Evolutionary conservation across 2,888 invertebrate genomes (phyloP).

Genomic region (Parthenolecanium corni): DNA sequence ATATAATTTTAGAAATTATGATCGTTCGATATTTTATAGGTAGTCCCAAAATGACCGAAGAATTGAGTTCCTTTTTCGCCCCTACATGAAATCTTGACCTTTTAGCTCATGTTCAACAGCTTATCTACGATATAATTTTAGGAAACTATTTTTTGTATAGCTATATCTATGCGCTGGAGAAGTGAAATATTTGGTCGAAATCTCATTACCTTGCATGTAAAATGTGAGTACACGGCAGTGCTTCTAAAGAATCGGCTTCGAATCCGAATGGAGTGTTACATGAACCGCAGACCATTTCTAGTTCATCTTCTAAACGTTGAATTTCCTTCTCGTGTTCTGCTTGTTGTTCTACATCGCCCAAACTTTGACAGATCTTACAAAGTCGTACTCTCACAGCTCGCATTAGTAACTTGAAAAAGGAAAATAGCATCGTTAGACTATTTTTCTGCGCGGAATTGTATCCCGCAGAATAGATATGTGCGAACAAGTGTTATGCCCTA

Average conservation of each 20-base stretch:
- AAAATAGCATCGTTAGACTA: no score
- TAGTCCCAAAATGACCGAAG: no score
- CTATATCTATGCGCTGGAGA: no score
- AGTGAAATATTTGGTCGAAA: no score
- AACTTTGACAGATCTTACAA: slow-evolving; percentile 65
- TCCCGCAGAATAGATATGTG: background rate
- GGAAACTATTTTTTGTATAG: no score
- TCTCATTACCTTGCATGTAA: slow-evolving; percentile 62
- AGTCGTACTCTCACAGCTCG: slow-evolving; percentile 66
- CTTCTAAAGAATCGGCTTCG: slow-evolving; percentile 61
- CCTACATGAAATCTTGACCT: no score
- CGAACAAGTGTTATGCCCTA: no score
- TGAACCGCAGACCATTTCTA: slow-evolving; percentile 68
- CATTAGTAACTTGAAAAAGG: slow-evolving; percentile 54
- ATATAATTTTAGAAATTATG: no score
- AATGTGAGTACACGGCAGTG: slow-evolving; percentile 76
- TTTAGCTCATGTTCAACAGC: no score
- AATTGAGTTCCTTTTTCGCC: no score
- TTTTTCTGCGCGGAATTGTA: background rate
- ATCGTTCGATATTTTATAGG: no score
- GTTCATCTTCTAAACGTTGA: slow-evolving; percentile 49
- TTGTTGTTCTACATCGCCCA: slow-evolving; percentile 70
- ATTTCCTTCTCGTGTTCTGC: slow-evolving; percentile 64
- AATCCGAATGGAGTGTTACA: slow-evolving; percentile 59
- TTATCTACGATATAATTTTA: no score